Base-by-base conservation (phyloP, 2,797 vertebrate species). In the Channa striata region DNA sequence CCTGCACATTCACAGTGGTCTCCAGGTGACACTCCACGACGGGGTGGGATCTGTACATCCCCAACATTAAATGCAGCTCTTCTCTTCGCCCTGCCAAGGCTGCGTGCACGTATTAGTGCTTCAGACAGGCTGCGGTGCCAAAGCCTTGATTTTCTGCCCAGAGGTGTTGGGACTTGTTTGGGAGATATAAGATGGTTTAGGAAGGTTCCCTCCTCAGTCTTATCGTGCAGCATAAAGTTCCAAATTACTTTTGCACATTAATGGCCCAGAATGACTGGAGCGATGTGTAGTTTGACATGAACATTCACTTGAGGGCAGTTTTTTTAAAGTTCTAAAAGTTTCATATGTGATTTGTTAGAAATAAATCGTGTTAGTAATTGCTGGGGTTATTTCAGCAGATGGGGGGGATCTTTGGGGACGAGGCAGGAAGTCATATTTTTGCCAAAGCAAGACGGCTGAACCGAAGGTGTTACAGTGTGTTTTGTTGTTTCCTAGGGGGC, bases 381-480 rank as follows among this genome's bases (percentile, higher is more conserved):
- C 19, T 12, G 1, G 20, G 19, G 1, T 7, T 9, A 9, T 11
- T 34, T 8, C 20, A 4, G 36, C 19, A 13, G 25, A 34, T 12
- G 5, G 2, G 25, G 25, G 25, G 25, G 25, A 2, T 1, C 7
- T 82, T 80, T 77, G 11, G 54, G 46, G 53, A 33, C 12, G 11
- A 54, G 75, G 80, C 90, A 77, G 25, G 79, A 89, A 89, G 87
- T 90, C 90, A 89, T 93, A 89, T 92, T 93, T 92, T 89, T 74
- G 53, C 80, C 86, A 87, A 91, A 92, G 80, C 90, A 91, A 60
- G 42, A 82, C 68, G 77, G 51, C 69, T 64, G 76, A 85, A 72
- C 62, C 42, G 54, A 90, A 88, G 86, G 90, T 92, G 92, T 92
- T 90, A 91, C 77, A 90, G 89, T 94, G 93, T 93, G 90, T 93